Percentiles rank a stretch among this genome's conserved stretches.
These are phyloP conservation scores for Oryzias woworae DNA, from an alignment of 2,113 vertebrate species.

Conservation along the genomic window DNA sequence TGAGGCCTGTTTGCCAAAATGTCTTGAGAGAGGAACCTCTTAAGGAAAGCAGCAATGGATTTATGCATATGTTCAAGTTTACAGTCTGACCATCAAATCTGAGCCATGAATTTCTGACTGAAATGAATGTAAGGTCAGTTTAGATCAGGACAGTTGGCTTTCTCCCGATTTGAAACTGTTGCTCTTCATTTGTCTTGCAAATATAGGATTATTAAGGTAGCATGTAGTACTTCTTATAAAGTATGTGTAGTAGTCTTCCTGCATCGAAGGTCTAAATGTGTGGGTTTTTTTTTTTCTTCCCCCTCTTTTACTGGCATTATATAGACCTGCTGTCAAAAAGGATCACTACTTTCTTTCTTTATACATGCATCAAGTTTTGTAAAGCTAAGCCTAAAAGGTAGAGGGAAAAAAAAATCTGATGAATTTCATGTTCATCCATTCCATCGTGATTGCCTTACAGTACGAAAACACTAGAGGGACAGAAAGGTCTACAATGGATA, in stretches of 20 bases:
- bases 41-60: constrained; percentile 62
- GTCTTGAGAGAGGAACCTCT: constrained; percentile 27
- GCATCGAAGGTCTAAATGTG: constrained; percentile 55
- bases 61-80: constrained; percentile 76
- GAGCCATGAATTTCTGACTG: constrained; percentile 77
- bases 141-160: constrained; percentile 59
- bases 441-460: constrained; percentile 74
- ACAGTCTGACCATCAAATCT: constrained; percentile 76
- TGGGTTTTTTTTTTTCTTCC: background rate
- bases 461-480: constrained; percentile 53
- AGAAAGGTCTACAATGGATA: constrained; percentile 58
- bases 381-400: constrained; percentile 52
- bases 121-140: constrained; percentile 75
- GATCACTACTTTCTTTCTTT: constrained; percentile 38
- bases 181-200: constrained; percentile 70
- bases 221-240: constrained; percentile 65
- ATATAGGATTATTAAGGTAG: constrained; percentile 68
- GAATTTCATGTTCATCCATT: constrained; percentile 67
- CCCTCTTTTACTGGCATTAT: background rate
- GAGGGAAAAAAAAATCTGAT: constrained; percentile 44
- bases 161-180: constrained; percentile 66
- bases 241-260: constrained; percentile 72
- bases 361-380: constrained; percentile 23
- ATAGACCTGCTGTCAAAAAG: constrained; percentile 55
- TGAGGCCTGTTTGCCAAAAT: constrained; percentile 73